These are phyloP conservation scores for Glyphotaelius pellucidus DNA, from an alignment of 2,888 invertebrate genomes.

Conservation along the genomic window DNA sequence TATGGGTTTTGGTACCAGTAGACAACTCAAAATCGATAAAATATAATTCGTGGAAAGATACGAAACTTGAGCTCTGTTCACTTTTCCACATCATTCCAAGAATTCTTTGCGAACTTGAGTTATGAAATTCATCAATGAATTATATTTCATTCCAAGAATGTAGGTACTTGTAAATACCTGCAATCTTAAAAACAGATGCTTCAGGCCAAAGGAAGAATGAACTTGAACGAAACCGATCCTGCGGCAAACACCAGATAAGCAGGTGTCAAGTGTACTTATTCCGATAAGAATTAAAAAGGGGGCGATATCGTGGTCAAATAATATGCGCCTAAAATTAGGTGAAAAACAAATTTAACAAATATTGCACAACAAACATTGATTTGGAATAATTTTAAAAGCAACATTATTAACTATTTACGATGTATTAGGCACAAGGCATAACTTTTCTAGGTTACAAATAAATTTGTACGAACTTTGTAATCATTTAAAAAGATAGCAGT, in stretches of 20 bases:
- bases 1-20: neutral
- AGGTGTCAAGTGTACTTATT: neutral
- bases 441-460: too few species aligned
- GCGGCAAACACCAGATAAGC: neutral
- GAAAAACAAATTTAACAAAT: neutral
- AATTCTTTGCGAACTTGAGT: neutral
- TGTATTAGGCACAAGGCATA: too few species aligned
- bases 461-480: too few species aligned
- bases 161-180: neutral
- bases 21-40: neutral
- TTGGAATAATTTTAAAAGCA: too few species aligned
- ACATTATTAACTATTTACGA: too few species aligned
- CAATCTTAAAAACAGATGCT: neutral
- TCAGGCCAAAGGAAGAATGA: neutral
- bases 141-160: neutral
- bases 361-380: too few species aligned
- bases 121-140: neutral
- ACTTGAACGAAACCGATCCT: neutral
- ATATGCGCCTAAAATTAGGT: neutral
- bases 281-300: neutral
- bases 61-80: neutral
- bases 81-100: neutral
- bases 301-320: neutral
- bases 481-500: too few species aligned
- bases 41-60: neutral